Evolutionary conservation across 1,140 invertebrate species (phyloP).

Genomic region (Leptinotarsa undecemlineata): DNA sequence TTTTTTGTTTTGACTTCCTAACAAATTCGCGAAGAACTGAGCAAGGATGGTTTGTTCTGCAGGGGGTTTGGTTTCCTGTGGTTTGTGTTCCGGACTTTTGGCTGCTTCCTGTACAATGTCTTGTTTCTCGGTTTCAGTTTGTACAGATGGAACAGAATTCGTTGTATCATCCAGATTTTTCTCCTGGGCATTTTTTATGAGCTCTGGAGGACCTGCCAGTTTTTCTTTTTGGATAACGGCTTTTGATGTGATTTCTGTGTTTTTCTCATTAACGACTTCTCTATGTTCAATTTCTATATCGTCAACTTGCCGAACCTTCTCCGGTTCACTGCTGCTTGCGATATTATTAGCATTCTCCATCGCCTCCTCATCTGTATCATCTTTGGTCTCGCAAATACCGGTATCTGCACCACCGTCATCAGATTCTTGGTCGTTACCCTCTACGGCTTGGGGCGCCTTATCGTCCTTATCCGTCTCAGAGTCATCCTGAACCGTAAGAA

Average conservation of each 20-base stretch:
- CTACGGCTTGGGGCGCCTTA: background rate
- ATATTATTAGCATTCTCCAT: background rate
- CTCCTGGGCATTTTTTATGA: background rate
- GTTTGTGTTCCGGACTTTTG: background rate
- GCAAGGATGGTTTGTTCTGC: conserved; percentile 42
- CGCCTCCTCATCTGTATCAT: conserved; percentile 11
- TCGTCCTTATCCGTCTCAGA: conserved; percentile 11
- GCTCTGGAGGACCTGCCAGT: background rate
- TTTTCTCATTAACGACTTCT: conserved; percentile 3
- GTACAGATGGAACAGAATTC: background rate
- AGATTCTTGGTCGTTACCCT: conserved; percentile 22
- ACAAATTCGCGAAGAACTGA: conserved; percentile 44
- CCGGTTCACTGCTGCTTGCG: background rate
- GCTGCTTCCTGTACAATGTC: conserved; percentile 5
- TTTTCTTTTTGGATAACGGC: background rate
- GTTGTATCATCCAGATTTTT: background rate
- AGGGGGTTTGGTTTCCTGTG: conserved; percentile 12
- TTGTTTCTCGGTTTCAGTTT: background rate
- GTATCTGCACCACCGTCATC: conserved; percentile 26
- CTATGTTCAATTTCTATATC: background rate
- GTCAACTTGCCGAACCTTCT: background rate
- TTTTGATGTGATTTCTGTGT: background rate
- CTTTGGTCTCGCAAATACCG: background rate
- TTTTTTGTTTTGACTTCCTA: conserved; percentile 42
- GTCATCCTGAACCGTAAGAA: background rate